Conservation (phyloP, 2,113 vertebrate species). For the Anhinga rufa region DNA sequence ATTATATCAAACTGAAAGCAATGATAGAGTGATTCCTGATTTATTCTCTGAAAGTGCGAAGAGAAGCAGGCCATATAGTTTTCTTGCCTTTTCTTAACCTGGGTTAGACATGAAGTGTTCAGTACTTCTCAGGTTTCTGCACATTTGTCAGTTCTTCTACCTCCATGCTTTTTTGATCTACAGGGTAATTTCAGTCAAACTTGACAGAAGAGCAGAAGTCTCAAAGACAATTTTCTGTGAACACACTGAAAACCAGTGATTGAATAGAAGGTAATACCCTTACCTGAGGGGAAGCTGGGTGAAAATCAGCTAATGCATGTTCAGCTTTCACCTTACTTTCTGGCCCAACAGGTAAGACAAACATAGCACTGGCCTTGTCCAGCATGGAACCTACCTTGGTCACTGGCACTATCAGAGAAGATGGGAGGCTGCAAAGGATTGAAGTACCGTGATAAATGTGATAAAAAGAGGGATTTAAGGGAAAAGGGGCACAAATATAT, state of each 20-base stretch:
- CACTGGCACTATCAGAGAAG: background rate
- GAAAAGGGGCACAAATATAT: background rate
- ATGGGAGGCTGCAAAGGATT: background rate
- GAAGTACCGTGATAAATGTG: background rate
- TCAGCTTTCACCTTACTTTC: background rate
- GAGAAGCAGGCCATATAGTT: background rate
- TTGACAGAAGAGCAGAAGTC: background rate
- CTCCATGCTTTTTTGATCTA: accelerated
- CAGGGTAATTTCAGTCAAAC: background rate
- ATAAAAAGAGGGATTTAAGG: background rate
- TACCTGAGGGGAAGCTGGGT: background rate
- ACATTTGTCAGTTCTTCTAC: background rate
- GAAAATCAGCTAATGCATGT: background rate
- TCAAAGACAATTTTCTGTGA: background rate
- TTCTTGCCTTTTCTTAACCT: background rate
- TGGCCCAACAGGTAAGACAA: background rate
- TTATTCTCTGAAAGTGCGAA: background rate
- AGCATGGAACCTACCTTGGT: background rate
- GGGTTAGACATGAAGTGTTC: background rate
- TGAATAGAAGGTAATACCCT: background rate
- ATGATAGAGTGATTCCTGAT: background rate
- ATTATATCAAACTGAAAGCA: background rate
- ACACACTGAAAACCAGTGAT: background rate
- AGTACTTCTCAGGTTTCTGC: background rate
- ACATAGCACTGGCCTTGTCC: background rate